Percentiles rank a stretch among this genome's conserved stretches.
phyloP scores from a whole-genome alignment of 2,113 vertebrate genomes.

The Tiliqua scincoides region DNA sequence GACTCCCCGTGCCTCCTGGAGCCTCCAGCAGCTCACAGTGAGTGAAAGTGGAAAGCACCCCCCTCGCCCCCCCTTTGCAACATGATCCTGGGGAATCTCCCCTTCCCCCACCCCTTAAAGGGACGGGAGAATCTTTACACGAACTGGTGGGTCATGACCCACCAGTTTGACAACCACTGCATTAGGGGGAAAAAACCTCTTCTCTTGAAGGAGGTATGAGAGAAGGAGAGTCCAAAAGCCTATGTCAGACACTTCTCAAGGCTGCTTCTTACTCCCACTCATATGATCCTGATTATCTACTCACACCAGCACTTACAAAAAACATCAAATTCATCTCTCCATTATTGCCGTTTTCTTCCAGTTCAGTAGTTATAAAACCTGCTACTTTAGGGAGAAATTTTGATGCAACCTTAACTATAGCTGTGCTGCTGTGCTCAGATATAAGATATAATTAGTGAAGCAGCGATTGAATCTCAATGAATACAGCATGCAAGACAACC shows the following conservation, averaged over 20 bases:
- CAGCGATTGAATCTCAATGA: constrained; percentile 71
- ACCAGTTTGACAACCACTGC: too few relatives aligned
- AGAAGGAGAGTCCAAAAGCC: not conserved
- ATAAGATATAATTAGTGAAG: constrained; percentile 74
- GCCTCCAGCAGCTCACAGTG: too few relatives aligned
- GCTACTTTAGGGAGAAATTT: constrained; percentile 23
- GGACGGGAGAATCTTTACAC: too few relatives aligned
- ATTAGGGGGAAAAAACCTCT: not conserved
- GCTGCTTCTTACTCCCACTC: not conserved
- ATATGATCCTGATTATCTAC: not conserved
- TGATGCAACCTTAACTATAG: constrained; percentile 32
- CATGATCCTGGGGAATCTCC: too few relatives aligned
- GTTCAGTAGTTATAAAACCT: not conserved
- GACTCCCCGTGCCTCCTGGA: too few relatives aligned
- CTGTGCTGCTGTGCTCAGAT: constrained; percentile 15
- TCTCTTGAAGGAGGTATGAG: not conserved
- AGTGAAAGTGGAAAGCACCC: too few relatives aligned
- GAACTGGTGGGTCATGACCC: too few relatives aligned
- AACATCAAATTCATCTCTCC: not conserved
- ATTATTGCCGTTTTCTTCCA: not conserved
- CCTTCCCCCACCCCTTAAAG: too few relatives aligned
- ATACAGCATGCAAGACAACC: constrained; percentile 73
- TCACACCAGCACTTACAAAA: not conserved
- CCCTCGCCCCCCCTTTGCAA: too few relatives aligned
- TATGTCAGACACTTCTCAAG: not conserved